A percentile compares a stretch with the other conserved stretches of the same genome.
Evolutionary conservation across 2,888 invertebrate genomes (phyloP).

Genomic region (Polymixis flavicincta): DNA sequence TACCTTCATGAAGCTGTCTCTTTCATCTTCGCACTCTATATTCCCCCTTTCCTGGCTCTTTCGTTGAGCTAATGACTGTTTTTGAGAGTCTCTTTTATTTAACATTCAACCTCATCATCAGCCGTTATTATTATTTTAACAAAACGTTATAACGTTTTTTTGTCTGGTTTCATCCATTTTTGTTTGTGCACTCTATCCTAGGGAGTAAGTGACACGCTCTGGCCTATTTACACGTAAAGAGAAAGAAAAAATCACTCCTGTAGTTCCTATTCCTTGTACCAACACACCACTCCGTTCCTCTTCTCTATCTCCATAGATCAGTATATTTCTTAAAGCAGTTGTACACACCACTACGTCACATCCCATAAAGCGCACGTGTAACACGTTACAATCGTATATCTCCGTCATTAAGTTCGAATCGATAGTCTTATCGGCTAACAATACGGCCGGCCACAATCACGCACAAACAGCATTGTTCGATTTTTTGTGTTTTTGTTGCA

Average conservation of each 20-base stretch:
- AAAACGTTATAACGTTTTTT: no score
- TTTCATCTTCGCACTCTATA: not conserved
- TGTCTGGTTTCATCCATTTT: no score
- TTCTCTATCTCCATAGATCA: not conserved
- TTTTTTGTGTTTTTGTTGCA: conserved; percentile 27
- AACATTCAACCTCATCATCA: no score
- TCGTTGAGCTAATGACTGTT: no score
- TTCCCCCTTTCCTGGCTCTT: not conserved
- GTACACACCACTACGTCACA: not conserved
- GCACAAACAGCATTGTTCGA: conserved; percentile 43
- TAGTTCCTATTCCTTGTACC: no score
- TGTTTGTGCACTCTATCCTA: no score
- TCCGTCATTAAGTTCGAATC: conserved; percentile 41
- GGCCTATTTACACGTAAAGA: not conserved
- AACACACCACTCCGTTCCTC: no score
- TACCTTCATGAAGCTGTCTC: not conserved
- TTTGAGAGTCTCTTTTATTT: no score
- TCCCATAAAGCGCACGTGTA: conserved; percentile 39
- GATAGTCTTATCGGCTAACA: conserved; percentile 55
- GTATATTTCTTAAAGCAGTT: not conserved
- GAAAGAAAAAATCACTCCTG: not conserved
- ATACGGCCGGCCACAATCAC: conserved; percentile 43
- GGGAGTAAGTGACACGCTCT: no score
- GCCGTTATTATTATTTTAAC: no score
- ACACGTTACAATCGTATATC: conserved; percentile 23